Base-by-base conservation (phyloP, 2,888 invertebrate species). In the Dicyrtomina minuta region DNA sequence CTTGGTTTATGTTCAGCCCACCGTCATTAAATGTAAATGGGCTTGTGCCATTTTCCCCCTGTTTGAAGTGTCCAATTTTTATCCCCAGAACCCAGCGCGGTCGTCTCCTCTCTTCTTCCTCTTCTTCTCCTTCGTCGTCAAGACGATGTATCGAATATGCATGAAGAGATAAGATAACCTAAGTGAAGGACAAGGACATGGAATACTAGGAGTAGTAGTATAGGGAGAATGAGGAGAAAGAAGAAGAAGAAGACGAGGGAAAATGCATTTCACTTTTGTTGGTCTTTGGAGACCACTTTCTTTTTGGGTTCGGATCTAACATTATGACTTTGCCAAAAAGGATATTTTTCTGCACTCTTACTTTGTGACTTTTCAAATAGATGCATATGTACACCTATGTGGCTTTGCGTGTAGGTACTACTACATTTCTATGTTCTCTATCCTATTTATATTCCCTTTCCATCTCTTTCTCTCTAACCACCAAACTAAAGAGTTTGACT, bases 211-310 rank as follows among this genome's bases (percentile, higher is more conserved):
- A 65, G 17, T 17, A 49, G 49, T 22, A 15, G 49, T 8, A 49
- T 53, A 55, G 43, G 59, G 55, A 13, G 43, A 41, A 55, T n/a
- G 56, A 49, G 59, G 46, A 53, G 65, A 64, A 68, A 41, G 49
- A 65, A 68, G 51, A 22, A 15, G 22, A 55, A 61, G 56, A 46
- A 49, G 46, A 59, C 66, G 68, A 72, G 51, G 58, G 70, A 68
- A 73, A 74, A 72, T 68, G 68, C 71, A 72, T 73, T 75, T 73
- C 68, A 70, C 68, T 70, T 74, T 75, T 73, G 74, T 75, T 71
- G 71, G 73, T 75, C 74, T 72, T 71, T 60, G 58, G 74, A 75
- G 74, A 75, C 73, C 70, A 75, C 74, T 75, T 75, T 75, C 66
- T 68, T 59, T 56, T 62, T 15, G 58, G 58, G 49, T 53, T 70